Evolutionary conservation across 1,140 invertebrate genomes (phyloP), one percentile per base, ranked within the genome.

Genomic region (Tetragonula clypearis): DNA sequence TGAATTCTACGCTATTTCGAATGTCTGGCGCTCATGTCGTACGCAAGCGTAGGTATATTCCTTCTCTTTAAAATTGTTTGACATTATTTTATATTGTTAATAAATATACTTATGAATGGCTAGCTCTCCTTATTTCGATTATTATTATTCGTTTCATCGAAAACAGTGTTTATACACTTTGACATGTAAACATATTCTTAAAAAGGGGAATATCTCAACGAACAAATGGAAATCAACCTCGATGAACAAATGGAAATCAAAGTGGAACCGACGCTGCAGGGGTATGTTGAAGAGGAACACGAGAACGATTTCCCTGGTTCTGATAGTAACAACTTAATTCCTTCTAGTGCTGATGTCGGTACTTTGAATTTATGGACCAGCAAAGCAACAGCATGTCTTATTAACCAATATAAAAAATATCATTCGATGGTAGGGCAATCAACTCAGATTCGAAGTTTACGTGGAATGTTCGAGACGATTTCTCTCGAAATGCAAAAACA

Each of bases 391-490:
- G 55, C 90, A 8, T 94, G 93, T 75, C 87, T 94, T 17, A 94
- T 94, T 35, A 86, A 75, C 26, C 91, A 93, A 49, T 94, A 94
- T 69, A 93, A 93, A 53, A 94, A 93, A 60, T 94, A 92, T 79
- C 88, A 92, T 30, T 87, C 91, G 1, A 89, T 91, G 84, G 92
- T 94, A 23, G 94, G 93, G 8, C 92, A 94, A 62, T 91, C 92
- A 11, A 91, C 91, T 2, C 82, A 91, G 23, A 90, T 94, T 23
- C 91, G 90, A 49, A 94, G 93, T 83, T 76, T 94, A 1, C 85
- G 93, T 8, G 93, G 93, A 26, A 94, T 94, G 94, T 94, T 94
- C 35, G 93, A 94, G 58, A 92, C 91, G 68, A 93, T 94, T 60
- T 93, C 94, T 0, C 14, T 87, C 0, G 92, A 94, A 66, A 94